Evolutionary conservation across 1,140 invertebrate genomes (phyloP), one percentile per base, ranked within the genome.

Genomic region (Oreohelix idahoensis): DNA sequence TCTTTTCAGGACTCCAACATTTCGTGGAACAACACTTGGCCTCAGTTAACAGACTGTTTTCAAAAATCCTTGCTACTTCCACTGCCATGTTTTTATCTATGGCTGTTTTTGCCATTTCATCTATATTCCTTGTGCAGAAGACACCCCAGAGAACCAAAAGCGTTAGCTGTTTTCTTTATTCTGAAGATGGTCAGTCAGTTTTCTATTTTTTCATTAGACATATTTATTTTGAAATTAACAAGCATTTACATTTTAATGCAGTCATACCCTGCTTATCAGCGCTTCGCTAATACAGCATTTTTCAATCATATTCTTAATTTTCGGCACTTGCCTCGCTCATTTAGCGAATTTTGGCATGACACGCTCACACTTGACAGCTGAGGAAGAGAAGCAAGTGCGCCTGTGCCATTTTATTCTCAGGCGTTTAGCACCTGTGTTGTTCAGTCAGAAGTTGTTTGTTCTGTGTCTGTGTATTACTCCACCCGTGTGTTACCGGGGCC

Each of bases 11-110:
- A 76, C 42, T 8, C 42, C 4, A 2, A 15, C 2, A 35, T 76
- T 45, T 53, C 45, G 17, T 76, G 74, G 74, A 76, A 76, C 45
- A 76, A 76, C 20, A 45, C 74, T 10, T 76, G 74, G 74, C 74
- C 74, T 15, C 74, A 76, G 45, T 45, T 51, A 29, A 76, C 74
- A 5, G 23, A 51, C 38, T 76, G 74, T 35, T 76, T 76, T 51
- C 74, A 76, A 51, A 51, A 10, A 39, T 49, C 74, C 1, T 49
- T 76, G 1, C 45, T 76, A 26, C 32, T 76, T 29, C 74, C 74
- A 45, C 74, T 76, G 38, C 74, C 74, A 51, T 76, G 42, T 29
- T 53, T 49, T 32, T 66, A 66, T 35, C 29, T 66, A 66, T 66
- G 63, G 63, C n/a, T 66, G 17, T 66, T 66, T 66, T 66, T 66